Base-by-base conservation (phyloP, 2,797 vertebrate species). In the Urophycis tenuis region DNA sequence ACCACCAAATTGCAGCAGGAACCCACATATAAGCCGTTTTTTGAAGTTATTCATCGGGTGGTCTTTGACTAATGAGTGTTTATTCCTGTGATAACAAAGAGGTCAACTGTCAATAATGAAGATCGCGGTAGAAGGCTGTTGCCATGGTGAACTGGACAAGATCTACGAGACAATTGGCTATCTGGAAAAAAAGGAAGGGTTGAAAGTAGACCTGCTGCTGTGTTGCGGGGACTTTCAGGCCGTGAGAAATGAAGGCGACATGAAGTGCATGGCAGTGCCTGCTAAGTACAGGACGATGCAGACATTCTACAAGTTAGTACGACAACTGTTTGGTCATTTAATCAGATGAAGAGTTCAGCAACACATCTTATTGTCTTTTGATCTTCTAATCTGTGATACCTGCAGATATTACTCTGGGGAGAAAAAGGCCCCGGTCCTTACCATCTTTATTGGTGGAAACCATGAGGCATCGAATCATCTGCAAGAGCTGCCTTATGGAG, bases 151-250 rank as follows among this genome's bases (percentile, higher is more conserved):
- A 78, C 93, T 99, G 85, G 97, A 99, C 86, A 97, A 97, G 88
- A 95, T 99, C 86, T 99, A 98, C 8, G 97, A 97, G 91, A 99
- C 96, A 0, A 93, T 99, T 77, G 89, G 88, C 77, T 93, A 94
- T 77, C 87, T 97, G 84, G 94, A 97, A 89, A 92, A 91, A 75
- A 95, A 95, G 69, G 94, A 96, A 78, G 93, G 91, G 5, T 78
- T 94, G 2, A 93, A 93, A 78, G 94, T 95, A 71, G 96, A 99
- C 64, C 85, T 99, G 73, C 90, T 99, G 76, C 93, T 99, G 15
- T 99, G 97, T 89, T 98, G 97, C 45, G 97, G 97, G 1, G 97
- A 99, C 88, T 99, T 99, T 87, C 97, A 99, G 84, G 96, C 97
- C 0, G 97, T 98, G 81, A 92, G 97, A 39, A 97, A 99, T 78